Evolutionary conservation across 2,888 invertebrate species (phyloP), one percentile per base, ranked within the genome.

Genomic region (Cheilosia vernalis): DNA sequence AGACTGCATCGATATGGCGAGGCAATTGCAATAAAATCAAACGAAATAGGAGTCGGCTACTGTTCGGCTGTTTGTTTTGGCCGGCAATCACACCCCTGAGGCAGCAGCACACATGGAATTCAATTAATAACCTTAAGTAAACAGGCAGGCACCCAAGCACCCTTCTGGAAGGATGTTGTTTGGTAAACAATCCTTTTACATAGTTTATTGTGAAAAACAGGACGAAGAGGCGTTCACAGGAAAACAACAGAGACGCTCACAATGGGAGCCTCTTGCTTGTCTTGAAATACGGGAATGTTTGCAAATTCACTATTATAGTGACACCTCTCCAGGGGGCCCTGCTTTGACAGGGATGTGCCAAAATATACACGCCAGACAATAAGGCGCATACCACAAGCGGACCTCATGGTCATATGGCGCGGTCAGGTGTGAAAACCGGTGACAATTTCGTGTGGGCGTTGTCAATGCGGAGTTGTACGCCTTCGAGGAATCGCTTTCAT

Each of bases 41-140:
- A 81, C 56, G 56, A 85, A 85, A 81, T 66, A 85, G 76, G 66
- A 80, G 72, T 72, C 76, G 55, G 84, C 80, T 80, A 85, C 84
- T 80, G 74, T 58, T 70, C 47, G 64, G 69, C 60, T 60, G 76
- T 85, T 81, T 77, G 80, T 81, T 85, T 66, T 76, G 70, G 66
- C 33, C 85, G 56, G 84, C 72, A 85, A 85, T 85, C 77, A 81
- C 85, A 85, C 85, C 81, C 85, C 80, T 74, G 85, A 77, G 85
- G 81, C 51, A 67, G 51, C 13, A 69, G 61, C 72, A 77, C 76
- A 77, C 47, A 81, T 63, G 67, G 67, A 76, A 85, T 85, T 85
- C 81, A 85, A 85, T 85, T 85, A 85, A 85, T 85, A 85, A 85
- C 81, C 76, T 72, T 76, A 85, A 85, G 76, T 77, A 81, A 85